Evolutionary conservation across 2,888 invertebrate species (phyloP).

Genomic region (Choreutis nemorana): DNA sequence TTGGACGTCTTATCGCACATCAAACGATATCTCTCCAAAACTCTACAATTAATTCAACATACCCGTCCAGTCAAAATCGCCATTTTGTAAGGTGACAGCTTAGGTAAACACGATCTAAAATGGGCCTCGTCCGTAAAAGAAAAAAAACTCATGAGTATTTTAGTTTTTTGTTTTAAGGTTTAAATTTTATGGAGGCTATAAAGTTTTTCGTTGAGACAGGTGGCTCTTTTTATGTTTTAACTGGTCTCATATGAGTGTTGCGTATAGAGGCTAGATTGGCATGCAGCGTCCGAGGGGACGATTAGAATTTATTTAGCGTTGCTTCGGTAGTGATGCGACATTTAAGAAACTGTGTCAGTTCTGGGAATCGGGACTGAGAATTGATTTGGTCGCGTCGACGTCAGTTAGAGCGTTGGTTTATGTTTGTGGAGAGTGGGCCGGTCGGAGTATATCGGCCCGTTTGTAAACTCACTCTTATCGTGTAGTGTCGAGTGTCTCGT

Average conservation of each 20-base stretch:
- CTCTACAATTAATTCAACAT: slow-evolving; percentile 57
- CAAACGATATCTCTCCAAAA: slow-evolving; percentile 53
- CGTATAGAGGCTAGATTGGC: slow-evolving; percentile 50
- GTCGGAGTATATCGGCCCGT: slow-evolving; percentile 24
- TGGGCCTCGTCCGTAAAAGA: slow-evolving; percentile 49
- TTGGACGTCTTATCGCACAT: slow-evolving; percentile 51
- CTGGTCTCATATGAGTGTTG: slow-evolving; percentile 26
- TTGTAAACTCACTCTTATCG: slow-evolving; percentile 47
- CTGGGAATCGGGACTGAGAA: slow-evolving; percentile 62
- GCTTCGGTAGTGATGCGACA: slow-evolving; percentile 64
- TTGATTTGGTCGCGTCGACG: slow-evolving; percentile 60
- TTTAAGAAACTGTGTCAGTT: slow-evolving; percentile 64
- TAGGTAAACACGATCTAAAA: slow-evolving; percentile 64
- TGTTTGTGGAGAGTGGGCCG: slow-evolving; percentile 24
- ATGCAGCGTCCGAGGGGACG: slow-evolving; percentile 26
- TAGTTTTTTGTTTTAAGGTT: slow-evolving; percentile 60
- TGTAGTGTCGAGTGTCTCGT: slow-evolving; percentile 34
- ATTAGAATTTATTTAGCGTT: slow-evolving; percentile 62
- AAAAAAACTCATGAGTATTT: slow-evolving; percentile 43
- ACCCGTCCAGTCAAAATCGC: slow-evolving; percentile 58
- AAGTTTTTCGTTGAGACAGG: slow-evolving; percentile 66
- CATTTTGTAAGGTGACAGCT: slow-evolving; percentile 63
- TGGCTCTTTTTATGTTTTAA: slow-evolving; percentile 63
- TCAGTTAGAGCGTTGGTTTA: slow-evolving; percentile 60
- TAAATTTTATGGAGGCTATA: slow-evolving; percentile 63